Evolutionary conservation across 2,888 invertebrate genomes (phyloP), one percentile per base, ranked within the genome.

Genomic region (Drosophila subsilvestris): DNA sequence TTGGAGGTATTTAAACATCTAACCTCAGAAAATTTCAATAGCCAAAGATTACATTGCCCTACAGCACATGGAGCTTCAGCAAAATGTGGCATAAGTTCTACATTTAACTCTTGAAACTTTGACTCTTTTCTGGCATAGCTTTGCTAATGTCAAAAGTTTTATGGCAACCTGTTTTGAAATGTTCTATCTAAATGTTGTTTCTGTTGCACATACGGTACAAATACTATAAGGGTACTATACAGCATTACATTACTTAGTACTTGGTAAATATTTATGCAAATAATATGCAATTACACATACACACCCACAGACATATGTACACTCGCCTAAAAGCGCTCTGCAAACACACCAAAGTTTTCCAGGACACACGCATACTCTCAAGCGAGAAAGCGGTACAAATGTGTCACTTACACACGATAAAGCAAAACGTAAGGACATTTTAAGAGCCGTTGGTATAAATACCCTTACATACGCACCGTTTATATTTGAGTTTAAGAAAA

Each of bases 261-360:
- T 80, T 59, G 58, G 58, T 66, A 81, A 82, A 86, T 79, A 83
- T 80, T 78, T 76, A 76, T 78, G 83, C 89, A 86, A 82, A 86
- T 83, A 83, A 80, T 86, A 83, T 83, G 74, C 84, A 87, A 78
- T 86, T 80, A 86, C 76, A 79, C 67, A 57, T 29, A 67, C 44
- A 53, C 54, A 63, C 56, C 63, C 62, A 70, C 18, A 69, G 27
- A 62, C 12, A 43, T 18, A 14, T 50, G n/a, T 3, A 20, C 1
- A 6, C 25, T 54, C 63, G 78, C 76, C 84, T 77, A 72, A 80
- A 79, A 86, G 84, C 81, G 75, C 68, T 81, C 57, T 59, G 76
- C 60, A 76, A 79, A 86, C 75, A 80, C 22, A 80, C 20, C 56
- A 53, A 80, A 84, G 70, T 76, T 86, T 80, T 80, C 57, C 48